Conservation (phyloP, 2,113 vertebrate genomes). For the Prionailurus viverrinus region DNA sequence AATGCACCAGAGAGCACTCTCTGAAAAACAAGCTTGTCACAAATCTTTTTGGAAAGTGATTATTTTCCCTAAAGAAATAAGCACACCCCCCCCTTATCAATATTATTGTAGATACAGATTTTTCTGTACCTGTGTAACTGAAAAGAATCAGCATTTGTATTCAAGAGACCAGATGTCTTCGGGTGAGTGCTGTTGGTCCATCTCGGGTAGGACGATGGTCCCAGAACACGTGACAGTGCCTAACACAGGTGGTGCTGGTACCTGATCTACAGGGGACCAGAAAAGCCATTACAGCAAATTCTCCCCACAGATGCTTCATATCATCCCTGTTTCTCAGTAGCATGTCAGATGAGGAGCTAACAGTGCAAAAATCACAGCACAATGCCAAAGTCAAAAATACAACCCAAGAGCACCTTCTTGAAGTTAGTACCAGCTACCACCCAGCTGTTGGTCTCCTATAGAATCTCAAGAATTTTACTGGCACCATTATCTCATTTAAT, state of each 20-base stretch:
- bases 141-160: background rate
- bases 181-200: background rate
- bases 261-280: background rate
- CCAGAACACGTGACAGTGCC: background rate
- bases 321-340: background rate
- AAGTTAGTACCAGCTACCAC: background rate
- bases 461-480: background rate
- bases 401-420: background rate
- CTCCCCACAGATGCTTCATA: background rate
- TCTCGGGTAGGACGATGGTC: background rate
- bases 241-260: background rate
- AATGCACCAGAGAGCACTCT: background rate
- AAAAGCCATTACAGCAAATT: background rate
- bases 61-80: background rate
- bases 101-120: background rate
- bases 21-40: background rate
- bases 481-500: background rate
- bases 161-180: background rate
- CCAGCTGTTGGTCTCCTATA: background rate
- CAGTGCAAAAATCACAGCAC: background rate
- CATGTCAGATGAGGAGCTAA: background rate
- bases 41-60: background rate
- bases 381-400: background rate
- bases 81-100: background rate
- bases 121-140: background rate